Conservation (phyloP, 2,797 vertebrate species). For the Anas acuta region DNA sequence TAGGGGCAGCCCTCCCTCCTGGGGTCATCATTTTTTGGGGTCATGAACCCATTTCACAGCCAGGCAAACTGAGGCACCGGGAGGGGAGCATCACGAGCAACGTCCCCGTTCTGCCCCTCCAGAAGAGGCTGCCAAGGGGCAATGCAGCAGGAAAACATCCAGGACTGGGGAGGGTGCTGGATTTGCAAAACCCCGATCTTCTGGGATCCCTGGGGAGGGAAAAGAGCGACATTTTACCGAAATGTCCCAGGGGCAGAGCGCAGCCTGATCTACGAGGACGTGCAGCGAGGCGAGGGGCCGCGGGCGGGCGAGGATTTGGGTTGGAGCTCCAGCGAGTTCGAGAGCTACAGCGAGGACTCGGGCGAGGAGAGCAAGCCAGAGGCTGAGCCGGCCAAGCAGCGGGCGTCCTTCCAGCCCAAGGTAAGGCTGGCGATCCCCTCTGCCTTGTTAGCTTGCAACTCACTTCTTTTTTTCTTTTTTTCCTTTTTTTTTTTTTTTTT, state of each 20-base stretch:
- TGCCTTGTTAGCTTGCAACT: no score
- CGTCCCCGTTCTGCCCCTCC: not conserved
- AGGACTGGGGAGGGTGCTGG: not conserved
- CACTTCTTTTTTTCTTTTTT: no score
- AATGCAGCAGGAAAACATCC: not conserved
- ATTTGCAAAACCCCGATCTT: not conserved
- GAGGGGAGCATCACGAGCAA: not conserved
- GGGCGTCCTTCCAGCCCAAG: slow-evolving; percentile 82
- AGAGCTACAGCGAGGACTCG: slow-evolving; percentile 95
- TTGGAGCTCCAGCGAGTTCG: slow-evolving; percentile 98
- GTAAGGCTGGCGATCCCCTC: slow-evolving; percentile 3
- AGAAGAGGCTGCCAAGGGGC: not conserved
- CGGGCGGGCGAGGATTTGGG: slow-evolving; percentile 80
- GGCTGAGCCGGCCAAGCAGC: slow-evolving; percentile 69
- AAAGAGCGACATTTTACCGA: not conserved
- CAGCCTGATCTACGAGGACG: slow-evolving; percentile 87
- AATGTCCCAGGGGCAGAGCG: slow-evolving; percentile 44
- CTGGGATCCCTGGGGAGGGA: not conserved
- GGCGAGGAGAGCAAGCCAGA: slow-evolving; percentile 83
- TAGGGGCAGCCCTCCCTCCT: slow-evolving; percentile 22
- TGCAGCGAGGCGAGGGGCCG: slow-evolving; percentile 72
- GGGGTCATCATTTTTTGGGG: not conserved
- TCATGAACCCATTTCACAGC: not conserved
- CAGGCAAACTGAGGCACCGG: fast-evolving
- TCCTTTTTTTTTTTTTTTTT: no score